Conservation (phyloP, 1,140 invertebrate species). For the Probaryconus sp. region DNA sequence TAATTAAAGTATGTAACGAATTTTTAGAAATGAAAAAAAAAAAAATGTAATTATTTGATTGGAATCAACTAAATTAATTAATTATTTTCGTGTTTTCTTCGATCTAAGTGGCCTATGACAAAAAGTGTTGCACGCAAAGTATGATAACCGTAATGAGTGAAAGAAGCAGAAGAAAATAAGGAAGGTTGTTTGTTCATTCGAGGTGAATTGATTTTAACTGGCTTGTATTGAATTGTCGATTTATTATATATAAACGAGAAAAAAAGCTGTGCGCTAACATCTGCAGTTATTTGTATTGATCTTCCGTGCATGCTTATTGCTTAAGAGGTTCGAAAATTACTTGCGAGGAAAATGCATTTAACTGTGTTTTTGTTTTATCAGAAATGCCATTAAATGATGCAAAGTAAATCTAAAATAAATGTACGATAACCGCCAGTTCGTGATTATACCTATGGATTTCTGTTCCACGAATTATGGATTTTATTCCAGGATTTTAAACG, state of each 20-base stretch:
- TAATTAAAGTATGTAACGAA: background rate
- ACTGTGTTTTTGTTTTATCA: slow-evolving; percentile 42
- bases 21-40: background rate
- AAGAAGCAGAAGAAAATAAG: slow-evolving; percentile 4
- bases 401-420: slow-evolving; percentile 30
- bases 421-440: slow-evolving; percentile 36
- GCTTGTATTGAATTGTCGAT: slow-evolving; percentile 26
- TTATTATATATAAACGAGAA: slow-evolving; percentile 11
- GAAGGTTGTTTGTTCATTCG: too few relatives aligned
- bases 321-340: slow-evolving; percentile 45
- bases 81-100: slow-evolving; percentile 9
- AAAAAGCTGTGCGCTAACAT: slow-evolving; percentile 35
- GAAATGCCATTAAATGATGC: slow-evolving; percentile 32
- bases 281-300: slow-evolving; percentile 51
- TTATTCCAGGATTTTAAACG: slow-evolving; percentile 54
- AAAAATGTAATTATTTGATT: too few relatives aligned
- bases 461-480: slow-evolving; percentile 54
- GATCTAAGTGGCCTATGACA: slow-evolving; percentile 36
- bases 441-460: slow-evolving; percentile 44
- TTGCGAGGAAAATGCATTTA: slow-evolving; percentile 45
- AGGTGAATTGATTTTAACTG: background rate
- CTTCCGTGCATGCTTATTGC: slow-evolving; percentile 53
- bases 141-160: slow-evolving; percentile 6
- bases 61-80: too few relatives aligned
- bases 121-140: slow-evolving; percentile 26